Conservation (phyloP, 2,113 vertebrate genomes). For the Sphyrna mokarran region DNA sequence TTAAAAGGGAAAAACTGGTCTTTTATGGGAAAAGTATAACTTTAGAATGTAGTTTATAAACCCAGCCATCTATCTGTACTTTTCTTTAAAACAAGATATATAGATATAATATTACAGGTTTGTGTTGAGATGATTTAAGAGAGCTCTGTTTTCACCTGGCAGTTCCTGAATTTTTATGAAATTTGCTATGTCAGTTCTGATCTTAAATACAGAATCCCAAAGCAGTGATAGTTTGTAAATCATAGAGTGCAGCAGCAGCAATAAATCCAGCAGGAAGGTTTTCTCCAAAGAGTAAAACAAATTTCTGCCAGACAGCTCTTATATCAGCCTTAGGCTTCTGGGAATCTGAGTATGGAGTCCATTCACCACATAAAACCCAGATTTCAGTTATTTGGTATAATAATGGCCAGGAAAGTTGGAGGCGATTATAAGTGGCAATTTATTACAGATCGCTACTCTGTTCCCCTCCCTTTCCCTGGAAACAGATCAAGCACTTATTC, state of each 20-base stretch:
- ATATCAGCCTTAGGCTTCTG: slow-evolving; percentile 2
- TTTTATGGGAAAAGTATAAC: slow-evolving; percentile 14
- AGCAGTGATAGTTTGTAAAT: slow-evolving; percentile 26
- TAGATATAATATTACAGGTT: slow-evolving; percentile 28
- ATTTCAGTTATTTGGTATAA: slow-evolving; percentile 27
- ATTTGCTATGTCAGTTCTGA: slow-evolving; percentile 23
- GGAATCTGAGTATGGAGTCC: slow-evolving; percentile 1
- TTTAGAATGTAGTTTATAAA: slow-evolving; percentile 3
- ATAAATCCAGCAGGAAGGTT: slow-evolving; percentile 20
- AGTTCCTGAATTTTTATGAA: slow-evolving; percentile 22
- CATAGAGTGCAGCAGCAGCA: background rate
- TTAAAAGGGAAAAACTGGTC: background rate
- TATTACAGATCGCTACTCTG: background rate
- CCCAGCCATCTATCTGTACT: background rate
- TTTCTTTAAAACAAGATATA: slow-evolving; percentile 33
- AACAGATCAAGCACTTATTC: slow-evolving; percentile 20
- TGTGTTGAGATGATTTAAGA: slow-evolving; percentile 27
- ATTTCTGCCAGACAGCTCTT: slow-evolving; percentile 18
- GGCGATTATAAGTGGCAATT: background rate
- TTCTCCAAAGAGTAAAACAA: slow-evolving; percentile 16
- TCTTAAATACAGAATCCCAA: slow-evolving; percentile 22
- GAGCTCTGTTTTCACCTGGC: slow-evolving; percentile 12
- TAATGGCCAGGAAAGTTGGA: background rate
- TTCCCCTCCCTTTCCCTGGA: too few species aligned
- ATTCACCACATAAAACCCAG: background rate